Base-by-base conservation (phyloP, 2,888 invertebrate species). In the Abrostola tripartita region DNA sequence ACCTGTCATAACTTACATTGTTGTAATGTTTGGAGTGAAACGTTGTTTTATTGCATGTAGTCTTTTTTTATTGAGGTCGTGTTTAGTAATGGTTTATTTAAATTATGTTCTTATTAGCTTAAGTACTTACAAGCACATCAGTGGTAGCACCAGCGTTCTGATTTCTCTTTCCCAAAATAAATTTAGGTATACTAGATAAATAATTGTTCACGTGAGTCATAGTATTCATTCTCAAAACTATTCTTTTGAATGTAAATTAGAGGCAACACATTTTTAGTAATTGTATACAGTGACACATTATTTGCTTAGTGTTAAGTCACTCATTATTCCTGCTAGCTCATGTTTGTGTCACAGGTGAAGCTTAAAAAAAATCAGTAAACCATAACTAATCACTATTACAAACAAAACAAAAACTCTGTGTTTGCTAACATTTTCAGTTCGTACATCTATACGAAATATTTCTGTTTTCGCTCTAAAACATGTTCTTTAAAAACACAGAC, bases 1-100 rank as follows among this genome's bases (percentile, higher is more conserved):
- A 38, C 65, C 51, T 65, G 71, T 74, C 71, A 74, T 72, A 74
- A 70, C 52, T 70, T 72, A 59, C 64, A 71, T 71, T 74, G 63
- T 74, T 74, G 75, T 65, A 72, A 74, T 74, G 65, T 72, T 62
- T 51, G 35, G 37, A 74, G 71, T 65, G 54, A 54, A 74, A 70
- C 61, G 52, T 74, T 37, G 49, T 58, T 53, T 69, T 57, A 53
- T 54, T 54, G 59, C 37, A 59, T 65, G 61, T 37, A 42, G 54
- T 42, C 60, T 70, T 64, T 71, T 65, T 60, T 65, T 58, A 10
- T 37, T 35, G 37, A 5, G 11, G 37, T 65, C 42, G 47, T 11
- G 35, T 52, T 37, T 44, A 47, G 53, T 55, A 59, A 56, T 74
- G 56, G 47, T 38, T 52, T 66, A 37, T 47, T 9, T 24, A 47